Evolutionary conservation across 2,797 vertebrate species (phyloP), one percentile per base, ranked within the genome.

Genomic region (Centroberyx gerrardi): DNA sequence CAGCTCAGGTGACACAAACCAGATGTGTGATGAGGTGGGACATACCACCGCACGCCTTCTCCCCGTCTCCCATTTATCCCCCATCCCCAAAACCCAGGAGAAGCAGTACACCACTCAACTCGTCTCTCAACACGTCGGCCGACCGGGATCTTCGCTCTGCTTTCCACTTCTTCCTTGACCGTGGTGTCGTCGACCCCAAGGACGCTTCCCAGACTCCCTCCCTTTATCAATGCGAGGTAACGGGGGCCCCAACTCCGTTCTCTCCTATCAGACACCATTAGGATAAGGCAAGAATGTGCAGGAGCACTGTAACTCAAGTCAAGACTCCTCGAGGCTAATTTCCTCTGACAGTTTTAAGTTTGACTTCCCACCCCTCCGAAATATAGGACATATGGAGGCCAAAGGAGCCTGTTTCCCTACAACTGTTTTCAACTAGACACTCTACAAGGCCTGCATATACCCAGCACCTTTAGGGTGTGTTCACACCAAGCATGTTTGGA

Each of bases 241-340:
- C 17, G 5, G 76, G 60, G 78, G 28, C 28, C 74, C 55, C 61
- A 65, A 60, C 77, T 76, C 65, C 38, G 49, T 68, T 72, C 74
- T 56, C 51, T 80, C 86, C 89, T 91, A 93, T 92, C 92, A 88
- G 63, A 84, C 80, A 33, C 76, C 79, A 67, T 86, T 82, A 81
- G 92, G 94, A 95, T 94, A 94, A 94, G 85, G 62, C 67, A 93
- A 90, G 94, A 95, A 95, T 95, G 92, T 91, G 85, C 86, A 83
- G 78, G 55, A 93, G 85, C 76, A 27, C 70, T 52, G 87, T 61
- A 89, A 90, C 81, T 75, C 75, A 28, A 79, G 81, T 75, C 73
- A 72, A 80, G 81, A 56, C 76, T 81, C 78, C 68, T 71, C 59
- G 18, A 40, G 27, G 62, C 74, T 73, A 46, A 69, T 73, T 82